phyloP scores from a whole-genome alignment of 2,113 vertebrate genomes.

The Vombatus ursinus region DNA sequence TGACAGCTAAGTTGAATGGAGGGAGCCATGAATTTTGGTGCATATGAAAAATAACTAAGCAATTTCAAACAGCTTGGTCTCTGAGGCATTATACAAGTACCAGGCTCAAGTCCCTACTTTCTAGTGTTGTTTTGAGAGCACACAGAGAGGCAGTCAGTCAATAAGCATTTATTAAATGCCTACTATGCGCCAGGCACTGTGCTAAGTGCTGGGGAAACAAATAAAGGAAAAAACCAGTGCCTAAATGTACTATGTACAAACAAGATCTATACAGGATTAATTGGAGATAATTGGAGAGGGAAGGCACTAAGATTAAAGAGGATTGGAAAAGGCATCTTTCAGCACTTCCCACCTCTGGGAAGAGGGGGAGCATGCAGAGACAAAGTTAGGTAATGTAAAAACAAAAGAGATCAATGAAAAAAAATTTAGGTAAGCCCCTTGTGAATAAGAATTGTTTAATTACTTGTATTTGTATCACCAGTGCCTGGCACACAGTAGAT shows the following conservation, averaged over 20 bases:
- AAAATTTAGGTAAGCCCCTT: not conserved
- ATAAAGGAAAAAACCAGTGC: not conserved
- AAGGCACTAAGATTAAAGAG: not conserved
- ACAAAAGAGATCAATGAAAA: not conserved
- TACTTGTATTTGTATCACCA: not conserved
- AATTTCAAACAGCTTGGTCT: not conserved
- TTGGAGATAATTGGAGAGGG: not conserved
- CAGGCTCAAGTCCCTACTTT: not conserved
- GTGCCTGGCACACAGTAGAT: not conserved
- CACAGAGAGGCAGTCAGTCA: not conserved
- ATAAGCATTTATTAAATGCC: not conserved
- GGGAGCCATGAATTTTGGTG: slow-evolving; percentile 24
- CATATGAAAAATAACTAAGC: slow-evolving; percentile 58
- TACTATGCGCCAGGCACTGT: not conserved
- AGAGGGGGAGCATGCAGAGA: not conserved
- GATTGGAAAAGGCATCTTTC: not conserved
- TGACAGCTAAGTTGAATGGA: slow-evolving; percentile 49
- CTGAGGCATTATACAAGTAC: not conserved
- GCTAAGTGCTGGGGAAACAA: not conserved
- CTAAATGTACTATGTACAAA: not conserved
- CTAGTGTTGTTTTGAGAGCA: not conserved
- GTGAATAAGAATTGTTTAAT: not conserved
- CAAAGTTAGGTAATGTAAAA: not conserved
- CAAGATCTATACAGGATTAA: not conserved
- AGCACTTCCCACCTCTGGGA: not conserved